Evolutionary conservation across 2,113 vertebrate genomes (phyloP).

Genomic region (Tretioscincus oriximinensis): DNA sequence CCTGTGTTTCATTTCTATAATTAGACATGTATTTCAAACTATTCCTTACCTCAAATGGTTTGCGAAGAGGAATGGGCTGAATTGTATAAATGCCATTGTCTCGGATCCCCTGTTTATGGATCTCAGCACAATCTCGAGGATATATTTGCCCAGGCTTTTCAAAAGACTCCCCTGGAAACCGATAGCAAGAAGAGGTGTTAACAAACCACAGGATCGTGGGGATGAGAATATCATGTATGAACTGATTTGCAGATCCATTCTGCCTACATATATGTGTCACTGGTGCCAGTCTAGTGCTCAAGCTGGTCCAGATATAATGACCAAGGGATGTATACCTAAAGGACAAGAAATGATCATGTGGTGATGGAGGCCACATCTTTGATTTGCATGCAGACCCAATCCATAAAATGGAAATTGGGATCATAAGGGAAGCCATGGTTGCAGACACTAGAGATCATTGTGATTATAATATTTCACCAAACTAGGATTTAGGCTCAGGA

Average conservation of each 20-base stretch:
- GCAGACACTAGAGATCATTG: not conserved
- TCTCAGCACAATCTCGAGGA: slow-evolving; percentile 78
- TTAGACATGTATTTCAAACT: not conserved
- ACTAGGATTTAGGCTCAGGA: not conserved
- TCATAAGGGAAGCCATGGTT: not conserved
- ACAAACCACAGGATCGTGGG: not conserved
- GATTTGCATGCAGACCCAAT: no score
- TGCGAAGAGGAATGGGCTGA: slow-evolving; percentile 72
- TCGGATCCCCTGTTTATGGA: slow-evolving; percentile 77
- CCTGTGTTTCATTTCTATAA: no score
- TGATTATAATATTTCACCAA: not conserved
- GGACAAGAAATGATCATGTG: not conserved
- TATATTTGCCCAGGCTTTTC: slow-evolving; percentile 58
- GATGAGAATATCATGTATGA: not conserved
- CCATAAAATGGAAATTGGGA: no score
- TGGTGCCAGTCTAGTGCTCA: not conserved
- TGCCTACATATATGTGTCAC: not conserved
- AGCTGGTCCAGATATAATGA: no score
- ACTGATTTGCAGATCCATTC: not conserved
- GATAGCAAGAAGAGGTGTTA: not conserved
- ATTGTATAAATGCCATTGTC: slow-evolving; percentile 83
- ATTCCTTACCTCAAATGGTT: slow-evolving; percentile 73
- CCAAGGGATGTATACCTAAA: no score
- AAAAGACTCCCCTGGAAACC: slow-evolving; percentile 19
- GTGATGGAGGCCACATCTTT: not conserved